Conservation (phyloP, 1,140 invertebrate genomes). For the Leptoteleia sp. region DNA sequence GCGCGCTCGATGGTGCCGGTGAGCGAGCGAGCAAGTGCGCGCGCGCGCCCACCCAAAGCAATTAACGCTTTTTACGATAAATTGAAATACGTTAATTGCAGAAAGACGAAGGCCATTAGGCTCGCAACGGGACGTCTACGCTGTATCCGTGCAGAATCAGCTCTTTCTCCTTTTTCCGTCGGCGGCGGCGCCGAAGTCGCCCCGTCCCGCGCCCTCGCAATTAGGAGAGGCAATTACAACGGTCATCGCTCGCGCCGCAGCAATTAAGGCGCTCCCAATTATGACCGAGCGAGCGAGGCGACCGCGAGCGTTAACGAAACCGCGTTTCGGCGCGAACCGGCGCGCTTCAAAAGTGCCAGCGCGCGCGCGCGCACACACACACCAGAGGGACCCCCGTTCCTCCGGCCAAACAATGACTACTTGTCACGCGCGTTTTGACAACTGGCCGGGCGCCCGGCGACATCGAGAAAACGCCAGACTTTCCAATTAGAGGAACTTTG, state of each 20-base stretch:
- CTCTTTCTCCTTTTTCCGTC: slow-evolving; percentile 62
- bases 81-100: slow-evolving; percentile 71
- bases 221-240: slow-evolving; percentile 76
- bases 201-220: slow-evolving; percentile 66
- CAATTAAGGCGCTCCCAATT: slow-evolving; percentile 79
- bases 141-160: slow-evolving; percentile 65
- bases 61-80: slow-evolving; percentile 71
- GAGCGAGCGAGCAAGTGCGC: slow-evolving; percentile 4
- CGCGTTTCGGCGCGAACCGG: slow-evolving; percentile 52
- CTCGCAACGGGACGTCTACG: slow-evolving; percentile 62
- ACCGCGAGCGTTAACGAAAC: slow-evolving; percentile 66
- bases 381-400: no score
- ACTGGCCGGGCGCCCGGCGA: no score
- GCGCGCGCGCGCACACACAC: no score
- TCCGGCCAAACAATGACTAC: no score
- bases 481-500: no score
- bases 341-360: slow-evolving; percentile 33
- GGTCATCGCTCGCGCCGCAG: slow-evolving; percentile 76
- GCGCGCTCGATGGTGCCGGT: no score
- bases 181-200: slow-evolving; percentile 32
- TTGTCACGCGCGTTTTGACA: no score
- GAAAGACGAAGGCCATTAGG: slow-evolving; percentile 68
- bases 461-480: no score
- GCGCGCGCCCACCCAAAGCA: slow-evolving; percentile 49
- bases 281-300: slow-evolving; percentile 68